Evolutionary conservation across 2,888 invertebrate genomes (phyloP).

Genomic region (Campoplex nolae): DNA sequence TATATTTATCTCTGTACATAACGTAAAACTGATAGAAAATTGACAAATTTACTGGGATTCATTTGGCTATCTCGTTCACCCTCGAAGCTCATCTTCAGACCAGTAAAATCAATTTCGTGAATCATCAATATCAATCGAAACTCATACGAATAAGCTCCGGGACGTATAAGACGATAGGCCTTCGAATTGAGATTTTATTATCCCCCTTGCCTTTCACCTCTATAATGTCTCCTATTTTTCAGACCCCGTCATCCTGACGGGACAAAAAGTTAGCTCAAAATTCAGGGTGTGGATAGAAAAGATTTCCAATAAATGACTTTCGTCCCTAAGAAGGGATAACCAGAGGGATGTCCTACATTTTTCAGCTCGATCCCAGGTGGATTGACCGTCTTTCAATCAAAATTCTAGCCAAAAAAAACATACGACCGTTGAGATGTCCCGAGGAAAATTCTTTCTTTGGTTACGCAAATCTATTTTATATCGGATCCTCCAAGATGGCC

Average conservation of each 20-base stretch:
- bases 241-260: neutral
- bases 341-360: neutral
- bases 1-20: neutral
- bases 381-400: constrained; percentile 34
- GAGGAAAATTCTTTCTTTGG: constrained; percentile 26
- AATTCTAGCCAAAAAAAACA: constrained; percentile 20
- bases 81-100: neutral
- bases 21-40: neutral
- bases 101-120: neutral
- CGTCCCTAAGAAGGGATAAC: constrained; percentile 4
- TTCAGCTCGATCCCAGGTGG: constrained; percentile 33
- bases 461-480: constrained; percentile 46
- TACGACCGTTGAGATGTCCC: neutral
- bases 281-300: neutral
- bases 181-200: constrained; percentile 7
- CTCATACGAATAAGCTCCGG: neutral
- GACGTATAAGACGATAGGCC: neutral
- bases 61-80: neutral
- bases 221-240: constrained; percentile 3
- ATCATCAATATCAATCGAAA: constrained; percentile 2
- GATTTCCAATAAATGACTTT: constrained; percentile 11
- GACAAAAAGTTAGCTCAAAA: constrained; percentile 2
- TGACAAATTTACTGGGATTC: neutral
- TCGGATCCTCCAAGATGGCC: constrained; percentile 21
- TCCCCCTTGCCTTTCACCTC: neutral